Base-by-base conservation (phyloP, 2,888 invertebrate species). In the Aelia acuminata region DNA sequence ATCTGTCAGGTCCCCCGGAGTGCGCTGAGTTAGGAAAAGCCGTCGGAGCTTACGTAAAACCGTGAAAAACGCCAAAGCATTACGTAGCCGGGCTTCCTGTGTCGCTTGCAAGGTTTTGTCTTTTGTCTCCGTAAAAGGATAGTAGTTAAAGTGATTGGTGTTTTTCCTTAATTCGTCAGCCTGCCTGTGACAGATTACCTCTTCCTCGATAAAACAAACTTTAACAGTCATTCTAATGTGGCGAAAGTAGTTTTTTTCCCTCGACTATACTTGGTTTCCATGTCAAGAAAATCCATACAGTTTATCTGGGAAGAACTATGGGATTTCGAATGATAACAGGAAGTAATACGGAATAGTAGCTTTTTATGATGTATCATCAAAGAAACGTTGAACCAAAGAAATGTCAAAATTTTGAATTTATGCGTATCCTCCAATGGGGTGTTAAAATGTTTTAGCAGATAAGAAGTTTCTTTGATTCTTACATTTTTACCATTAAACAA, bases 1-100 rank as follows among this genome's bases (percentile, higher is more conserved):
- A 43, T 22, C 80, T 80, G 80, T 47, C 80, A 80, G 80, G 80
- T n/a, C 43, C 80, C 43, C 43, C 0, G 80, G 43, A 43, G n/a
- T n/a, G n/a, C n/a, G n/a, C n/a, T n/a, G n/a, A 43, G 80, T 47
- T 80, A 80, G 80, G 80, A 80, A 80, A 80, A 80, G 80, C 80
- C 80, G 80, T 13, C 43, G 3, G 43, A 47, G 80, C 80, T 80
- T 80, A 80, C 80, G 80, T 80, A 80, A 80, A 70, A 80, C 80
- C 80, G 80, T 80, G 80, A 80, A 80, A 80, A 80, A 80, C 80
- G 43, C 13, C 80, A 31, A 70, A 47, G 43, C 43, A 80, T 80
- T 80, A 80, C 80, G 80, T 43, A 43, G 80, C 80, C 31, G 43
- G 13, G 43, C 80, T 80, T 80, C 80, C 80, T 80, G 43, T 80